Percentiles rank a stretch among this genome's conserved stretches.
Conservation (phyloP, 2,113 vertebrate genomes). For the Semicossyphus pulcher region DNA sequence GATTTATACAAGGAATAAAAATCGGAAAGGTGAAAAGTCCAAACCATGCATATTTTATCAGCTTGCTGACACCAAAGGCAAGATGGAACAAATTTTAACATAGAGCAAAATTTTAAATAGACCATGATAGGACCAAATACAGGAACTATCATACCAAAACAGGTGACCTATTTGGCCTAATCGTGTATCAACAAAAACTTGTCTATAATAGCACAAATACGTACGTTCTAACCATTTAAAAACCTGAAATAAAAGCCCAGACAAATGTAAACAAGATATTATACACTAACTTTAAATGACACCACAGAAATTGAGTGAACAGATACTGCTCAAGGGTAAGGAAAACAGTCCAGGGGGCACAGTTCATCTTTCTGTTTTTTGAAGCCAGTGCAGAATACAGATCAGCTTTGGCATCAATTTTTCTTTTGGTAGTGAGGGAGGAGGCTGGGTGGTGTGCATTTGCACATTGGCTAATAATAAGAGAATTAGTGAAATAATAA, state of each 20-base stretch:
- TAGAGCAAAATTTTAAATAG: constrained; percentile 71
- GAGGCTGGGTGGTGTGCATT: constrained; percentile 5
- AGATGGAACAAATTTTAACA: constrained; percentile 73
- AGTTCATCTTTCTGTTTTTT: constrained; percentile 49
- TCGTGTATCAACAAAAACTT: not conserved
- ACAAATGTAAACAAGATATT: constrained; percentile 12
- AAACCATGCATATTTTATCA: constrained; percentile 79
- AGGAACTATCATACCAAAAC: constrained; percentile 18
- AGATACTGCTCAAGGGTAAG: constrained; percentile 31
- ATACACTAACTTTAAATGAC: not conserved
- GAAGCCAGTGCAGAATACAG: constrained; percentile 54
- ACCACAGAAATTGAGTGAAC: too few species aligned
- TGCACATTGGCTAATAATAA: not conserved
- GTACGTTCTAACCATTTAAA: not conserved
- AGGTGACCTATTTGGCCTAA: constrained; percentile 21
- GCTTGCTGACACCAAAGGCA: constrained; percentile 77
- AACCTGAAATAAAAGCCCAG: not conserved
- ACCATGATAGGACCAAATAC: constrained; percentile 53
- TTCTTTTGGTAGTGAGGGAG: constrained; percentile 1
- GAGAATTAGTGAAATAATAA: not conserved
- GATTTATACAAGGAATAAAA: constrained; percentile 83
- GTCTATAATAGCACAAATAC: not conserved
- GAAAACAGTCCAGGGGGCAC: constrained; percentile 33
- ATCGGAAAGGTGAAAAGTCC: constrained; percentile 81
- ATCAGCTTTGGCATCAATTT: constrained; percentile 42